Evolutionary conservation across 2,888 invertebrate genomes (phyloP).

Genomic region (Meteorus cinctellus): DNA sequence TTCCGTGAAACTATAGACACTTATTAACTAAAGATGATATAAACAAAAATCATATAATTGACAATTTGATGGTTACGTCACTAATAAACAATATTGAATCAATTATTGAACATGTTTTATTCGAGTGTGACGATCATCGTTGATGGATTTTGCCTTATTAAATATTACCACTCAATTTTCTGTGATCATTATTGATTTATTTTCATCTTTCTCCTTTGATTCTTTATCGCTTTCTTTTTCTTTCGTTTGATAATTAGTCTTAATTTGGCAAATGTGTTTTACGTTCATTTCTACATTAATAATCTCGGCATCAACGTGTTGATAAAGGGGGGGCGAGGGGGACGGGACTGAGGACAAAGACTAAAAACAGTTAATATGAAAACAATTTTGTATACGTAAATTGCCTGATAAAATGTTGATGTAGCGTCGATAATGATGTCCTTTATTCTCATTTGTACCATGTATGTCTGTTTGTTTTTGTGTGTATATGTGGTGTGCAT

Average conservation of each 20-base stretch:
- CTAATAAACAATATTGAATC: neutral
- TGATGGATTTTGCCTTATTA: slow-evolving; percentile 45
- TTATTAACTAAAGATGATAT: neutral
- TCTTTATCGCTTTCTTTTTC: neutral
- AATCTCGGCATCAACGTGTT: slow-evolving; percentile 67
- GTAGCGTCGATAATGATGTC: slow-evolving; percentile 34
- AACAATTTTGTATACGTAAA: slow-evolving; percentile 63
- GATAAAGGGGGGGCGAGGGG: slow-evolving; percentile 43
- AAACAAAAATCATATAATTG: slow-evolving; percentile 1
- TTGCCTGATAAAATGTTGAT: slow-evolving; percentile 40
- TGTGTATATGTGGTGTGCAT: neutral
- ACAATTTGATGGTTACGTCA: neutral
- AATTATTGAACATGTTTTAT: slow-evolving; percentile 8
- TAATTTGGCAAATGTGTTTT: slow-evolving; percentile 68
- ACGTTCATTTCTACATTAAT: slow-evolving; percentile 66
- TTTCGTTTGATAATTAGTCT: slow-evolving; percentile 53
- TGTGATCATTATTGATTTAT: slow-evolving; percentile 56
- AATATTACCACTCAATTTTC: slow-evolving; percentile 56
- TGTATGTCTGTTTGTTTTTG: slow-evolving; percentile 26
- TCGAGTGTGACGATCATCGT: slow-evolving; percentile 21
- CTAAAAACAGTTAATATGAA: slow-evolving; percentile 67
- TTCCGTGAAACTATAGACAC: neutral
- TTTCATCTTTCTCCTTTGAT: slow-evolving; percentile 3
- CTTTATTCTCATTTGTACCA: slow-evolving; percentile 26
- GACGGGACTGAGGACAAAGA: slow-evolving; percentile 34